These are phyloP conservation scores for Idaea dimidiata DNA, from an alignment of 2,888 invertebrate species.

Conservation along the genomic window DNA sequence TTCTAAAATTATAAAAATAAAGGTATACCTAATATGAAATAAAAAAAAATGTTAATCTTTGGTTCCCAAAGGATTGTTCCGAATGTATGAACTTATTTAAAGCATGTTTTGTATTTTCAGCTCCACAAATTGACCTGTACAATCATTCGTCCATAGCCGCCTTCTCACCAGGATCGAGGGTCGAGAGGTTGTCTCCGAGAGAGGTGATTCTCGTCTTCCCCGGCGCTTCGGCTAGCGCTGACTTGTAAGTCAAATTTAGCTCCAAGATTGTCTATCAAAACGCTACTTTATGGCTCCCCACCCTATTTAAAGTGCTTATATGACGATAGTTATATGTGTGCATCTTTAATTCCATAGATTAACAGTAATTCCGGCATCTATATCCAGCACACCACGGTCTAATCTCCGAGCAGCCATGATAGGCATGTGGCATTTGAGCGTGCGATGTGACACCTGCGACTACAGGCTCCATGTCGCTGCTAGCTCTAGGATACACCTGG, in stretches of 20 bases:
- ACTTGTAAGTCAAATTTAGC: constrained; percentile 46
- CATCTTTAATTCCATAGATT: constrained; percentile 39
- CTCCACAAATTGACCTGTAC: constrained; percentile 73
- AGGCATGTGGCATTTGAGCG: constrained; percentile 71
- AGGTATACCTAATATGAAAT: too few species aligned
- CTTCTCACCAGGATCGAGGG: constrained; percentile 66
- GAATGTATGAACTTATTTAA: too few species aligned
- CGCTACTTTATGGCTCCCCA: not conserved
- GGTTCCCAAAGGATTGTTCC: too few species aligned
- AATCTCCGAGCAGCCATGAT: constrained; percentile 43
- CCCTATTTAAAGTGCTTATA: too few species aligned
- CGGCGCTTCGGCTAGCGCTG: constrained; percentile 44
- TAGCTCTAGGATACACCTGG: constrained; percentile 54
- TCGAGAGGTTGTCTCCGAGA: constrained; percentile 49
- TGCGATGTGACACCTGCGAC: constrained; percentile 66
- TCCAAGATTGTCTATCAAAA: too few species aligned
- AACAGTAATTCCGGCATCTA: constrained; percentile 53
- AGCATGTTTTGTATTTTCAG: constrained; percentile 41
- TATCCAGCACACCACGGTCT: constrained; percentile 22
- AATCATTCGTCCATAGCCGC: constrained; percentile 64
- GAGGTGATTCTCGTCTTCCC: constrained; percentile 64
- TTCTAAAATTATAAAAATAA: too few species aligned
- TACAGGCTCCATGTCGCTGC: constrained; percentile 62
- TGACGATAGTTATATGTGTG: not conserved
- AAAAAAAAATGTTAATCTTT: too few species aligned